Evolutionary conservation across 2,113 vertebrate species (phyloP).

Genomic region (Orientallactaga bullata): DNA sequence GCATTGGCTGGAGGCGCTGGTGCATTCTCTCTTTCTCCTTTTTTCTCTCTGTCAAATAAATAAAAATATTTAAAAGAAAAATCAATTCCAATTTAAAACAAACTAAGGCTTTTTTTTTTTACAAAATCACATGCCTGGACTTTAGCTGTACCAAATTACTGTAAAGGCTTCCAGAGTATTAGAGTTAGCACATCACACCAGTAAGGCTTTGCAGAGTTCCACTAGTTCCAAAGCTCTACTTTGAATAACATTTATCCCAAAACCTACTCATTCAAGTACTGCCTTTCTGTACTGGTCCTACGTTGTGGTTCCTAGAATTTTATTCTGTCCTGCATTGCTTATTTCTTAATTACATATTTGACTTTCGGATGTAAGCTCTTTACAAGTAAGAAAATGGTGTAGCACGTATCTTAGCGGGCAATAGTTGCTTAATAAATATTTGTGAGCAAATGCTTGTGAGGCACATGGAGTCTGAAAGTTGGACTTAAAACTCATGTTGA

Average conservation of each 20-base stretch:
- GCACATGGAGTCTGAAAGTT: not conserved
- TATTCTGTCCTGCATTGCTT: not conserved
- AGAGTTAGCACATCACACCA: not conserved
- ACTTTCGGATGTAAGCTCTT: not conserved
- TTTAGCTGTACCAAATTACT: not conserved
- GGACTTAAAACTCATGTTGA: not conserved
- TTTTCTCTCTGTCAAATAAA: too few relatives aligned
- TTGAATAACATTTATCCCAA: not conserved
- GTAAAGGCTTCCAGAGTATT: not conserved
- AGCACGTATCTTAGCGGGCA: not conserved
- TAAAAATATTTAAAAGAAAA: not conserved
- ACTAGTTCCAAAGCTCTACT: not conserved
- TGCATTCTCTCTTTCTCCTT: too few relatives aligned
- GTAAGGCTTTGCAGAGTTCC: not conserved
- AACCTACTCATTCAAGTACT: not conserved
- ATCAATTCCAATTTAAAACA: not conserved
- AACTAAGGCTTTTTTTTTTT: constrained; percentile 6
- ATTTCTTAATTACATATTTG: not conserved
- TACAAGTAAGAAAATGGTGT: not conserved
- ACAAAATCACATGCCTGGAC: not conserved
- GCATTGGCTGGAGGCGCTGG: too few relatives aligned
- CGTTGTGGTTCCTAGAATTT: not conserved
- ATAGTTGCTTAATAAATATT: too few relatives aligned
- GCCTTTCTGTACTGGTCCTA: not conserved
- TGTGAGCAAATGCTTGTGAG: not conserved